phyloP scores from a whole-genome alignment of 2,888 invertebrate species.

The Charanyca ferruginea region DNA sequence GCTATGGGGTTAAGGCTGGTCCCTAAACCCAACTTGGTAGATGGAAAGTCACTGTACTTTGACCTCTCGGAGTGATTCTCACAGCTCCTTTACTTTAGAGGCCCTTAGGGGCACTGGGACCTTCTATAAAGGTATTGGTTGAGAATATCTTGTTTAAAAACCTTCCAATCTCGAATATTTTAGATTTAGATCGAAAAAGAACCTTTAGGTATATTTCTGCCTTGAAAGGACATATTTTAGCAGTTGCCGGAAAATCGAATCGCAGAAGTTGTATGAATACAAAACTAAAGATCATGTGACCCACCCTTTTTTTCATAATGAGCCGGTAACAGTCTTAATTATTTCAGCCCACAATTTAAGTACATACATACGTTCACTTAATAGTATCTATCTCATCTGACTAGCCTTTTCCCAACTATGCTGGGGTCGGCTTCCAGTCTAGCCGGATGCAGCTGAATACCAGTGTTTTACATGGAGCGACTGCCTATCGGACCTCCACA shows the following conservation, averaged over 20 bases:
- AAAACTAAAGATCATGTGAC: not conserved
- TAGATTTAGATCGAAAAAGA: not conserved
- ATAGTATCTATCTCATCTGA: no score
- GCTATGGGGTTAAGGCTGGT: constrained; percentile 27
- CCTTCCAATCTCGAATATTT: constrained; percentile 14
- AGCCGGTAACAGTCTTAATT: not conserved
- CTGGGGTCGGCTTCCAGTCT: no score
- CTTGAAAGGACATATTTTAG: not conserved
- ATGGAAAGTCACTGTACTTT: constrained; percentile 37
- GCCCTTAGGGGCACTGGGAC: constrained; percentile 43
- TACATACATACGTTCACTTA: not conserved
- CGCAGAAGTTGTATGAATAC: not conserved
- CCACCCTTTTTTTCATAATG: not conserved
- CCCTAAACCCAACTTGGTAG: not conserved
- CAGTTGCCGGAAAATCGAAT: not conserved
- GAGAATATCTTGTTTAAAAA: constrained; percentile 36
- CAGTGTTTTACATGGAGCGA: no score
- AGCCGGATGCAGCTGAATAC: no score
- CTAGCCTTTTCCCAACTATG: no score
- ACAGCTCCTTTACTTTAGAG: constrained; percentile 30
- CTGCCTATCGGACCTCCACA: no score
- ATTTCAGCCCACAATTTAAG: not conserved
- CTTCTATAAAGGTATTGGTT: constrained; percentile 39
- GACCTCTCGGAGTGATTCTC: constrained; percentile 42
- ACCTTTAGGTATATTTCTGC: not conserved